phyloP scores from a whole-genome alignment of 1,140 invertebrate genomes.

The Drosophila lacteicornis region DNA sequence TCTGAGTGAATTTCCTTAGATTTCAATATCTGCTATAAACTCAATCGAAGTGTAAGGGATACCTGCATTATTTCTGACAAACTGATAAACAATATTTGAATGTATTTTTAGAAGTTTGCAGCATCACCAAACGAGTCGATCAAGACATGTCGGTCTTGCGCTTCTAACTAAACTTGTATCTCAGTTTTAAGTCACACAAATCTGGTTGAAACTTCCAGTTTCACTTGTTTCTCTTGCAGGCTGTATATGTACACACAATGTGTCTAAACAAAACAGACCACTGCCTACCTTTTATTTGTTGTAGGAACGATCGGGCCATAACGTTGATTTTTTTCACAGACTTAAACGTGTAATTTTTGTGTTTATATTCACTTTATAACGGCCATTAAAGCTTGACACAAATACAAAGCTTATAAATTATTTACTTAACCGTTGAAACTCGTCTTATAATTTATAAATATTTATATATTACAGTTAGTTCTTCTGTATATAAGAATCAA shows the following conservation, averaged over 20 bases:
- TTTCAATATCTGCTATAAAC: background rate
- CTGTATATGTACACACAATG: background rate
- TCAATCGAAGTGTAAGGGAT: background rate
- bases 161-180: background rate
- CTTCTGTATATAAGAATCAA: too few species aligned
- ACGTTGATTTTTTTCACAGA: background rate
- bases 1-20: too few species aligned
- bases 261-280: too few species aligned
- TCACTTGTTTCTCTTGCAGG: constrained; percentile 9
- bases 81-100: background rate
- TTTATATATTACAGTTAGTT: too few species aligned
- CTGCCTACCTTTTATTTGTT: background rate
- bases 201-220: constrained; percentile 4
- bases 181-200: background rate
- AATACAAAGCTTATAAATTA: too few species aligned
- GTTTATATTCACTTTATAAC: background rate
- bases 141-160: background rate
- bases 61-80: background rate
- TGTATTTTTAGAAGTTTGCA: background rate
- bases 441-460: too few species aligned
- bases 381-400: background rate
- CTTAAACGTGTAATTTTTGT: background rate
- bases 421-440: too few species aligned
- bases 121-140: background rate
- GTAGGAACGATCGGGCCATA: background rate